Evolutionary conservation across 2,113 vertebrate species (phyloP).

Genomic region (Azemiops feae): DNA sequence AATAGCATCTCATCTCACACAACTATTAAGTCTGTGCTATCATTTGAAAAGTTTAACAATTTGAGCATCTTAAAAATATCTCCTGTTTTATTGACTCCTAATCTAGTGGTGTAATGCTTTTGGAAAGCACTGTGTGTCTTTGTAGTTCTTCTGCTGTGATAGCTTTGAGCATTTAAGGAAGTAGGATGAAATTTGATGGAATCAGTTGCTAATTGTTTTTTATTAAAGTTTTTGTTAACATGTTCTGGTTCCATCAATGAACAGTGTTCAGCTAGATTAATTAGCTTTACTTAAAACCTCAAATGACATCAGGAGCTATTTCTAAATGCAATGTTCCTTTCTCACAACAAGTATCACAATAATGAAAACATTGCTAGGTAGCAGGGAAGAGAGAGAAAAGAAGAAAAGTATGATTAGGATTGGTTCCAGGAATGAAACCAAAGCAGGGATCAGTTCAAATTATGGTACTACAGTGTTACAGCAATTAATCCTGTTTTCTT

Average conservation of each 20-base stretch:
- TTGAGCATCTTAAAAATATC: not conserved
- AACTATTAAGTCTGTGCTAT: too few relatives aligned
- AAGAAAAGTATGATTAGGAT: too few relatives aligned
- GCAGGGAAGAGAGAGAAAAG: too few relatives aligned
- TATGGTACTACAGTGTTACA: too few relatives aligned
- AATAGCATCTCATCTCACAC: too few relatives aligned
- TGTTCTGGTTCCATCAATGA: too few relatives aligned
- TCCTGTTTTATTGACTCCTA: not conserved
- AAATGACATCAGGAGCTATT: not conserved
- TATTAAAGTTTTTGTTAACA: not conserved
- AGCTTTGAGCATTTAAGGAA: not conserved
- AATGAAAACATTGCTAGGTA: too few relatives aligned
- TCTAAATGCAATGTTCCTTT: not conserved
- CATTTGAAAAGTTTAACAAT: not conserved
- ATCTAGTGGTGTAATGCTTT: not conserved
- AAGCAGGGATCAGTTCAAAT: too few relatives aligned
- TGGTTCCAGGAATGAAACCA: too few relatives aligned
- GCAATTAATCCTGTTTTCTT: too few relatives aligned
- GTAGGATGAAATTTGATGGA: not conserved
- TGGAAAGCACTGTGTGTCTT: not conserved
- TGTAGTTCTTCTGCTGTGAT: not conserved
- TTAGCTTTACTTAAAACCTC: not conserved
- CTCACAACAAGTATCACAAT: not conserved
- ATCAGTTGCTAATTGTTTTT: not conserved
- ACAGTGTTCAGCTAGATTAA: not conserved